These are phyloP conservation scores for Thereva nobilitata DNA, from an alignment of 2,888 invertebrate genomes.

Conservation along the genomic window DNA sequence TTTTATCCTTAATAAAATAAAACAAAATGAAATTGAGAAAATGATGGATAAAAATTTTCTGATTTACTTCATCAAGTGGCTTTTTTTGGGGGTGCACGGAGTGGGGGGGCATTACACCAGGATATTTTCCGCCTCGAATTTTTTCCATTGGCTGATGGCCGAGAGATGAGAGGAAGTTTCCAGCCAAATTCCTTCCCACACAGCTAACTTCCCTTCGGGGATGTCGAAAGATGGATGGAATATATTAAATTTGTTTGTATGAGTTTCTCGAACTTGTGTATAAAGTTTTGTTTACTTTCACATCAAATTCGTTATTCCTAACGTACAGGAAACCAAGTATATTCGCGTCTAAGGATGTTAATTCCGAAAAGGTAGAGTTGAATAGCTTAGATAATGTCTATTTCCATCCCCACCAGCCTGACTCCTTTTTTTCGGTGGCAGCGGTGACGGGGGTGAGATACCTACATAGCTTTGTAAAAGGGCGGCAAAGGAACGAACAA, in stretches of 20 bases:
- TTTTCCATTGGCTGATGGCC: too few relatives aligned
- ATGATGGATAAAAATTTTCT: constrained; percentile 35
- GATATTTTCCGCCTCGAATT: too few relatives aligned
- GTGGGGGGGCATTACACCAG: constrained; percentile 7
- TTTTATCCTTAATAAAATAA: constrained; percentile 35
- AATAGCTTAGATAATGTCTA: too few relatives aligned
- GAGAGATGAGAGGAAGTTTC: neutral
- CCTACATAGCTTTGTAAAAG: too few relatives aligned
- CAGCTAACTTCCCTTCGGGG: constrained; percentile 24
- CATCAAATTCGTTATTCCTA: constrained; percentile 28
- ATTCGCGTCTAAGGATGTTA: constrained; percentile 16
- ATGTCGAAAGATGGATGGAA: constrained; percentile 29
- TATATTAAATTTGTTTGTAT: constrained; percentile 32
- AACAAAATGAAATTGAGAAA: constrained; percentile 34
- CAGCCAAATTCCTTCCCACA: constrained; percentile 20
- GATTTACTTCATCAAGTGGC: constrained; percentile 30
- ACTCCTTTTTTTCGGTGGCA: too few relatives aligned
- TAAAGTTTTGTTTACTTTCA: constrained; percentile 34
- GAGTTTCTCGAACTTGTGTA: constrained; percentile 29
- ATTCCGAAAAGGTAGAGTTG: too few relatives aligned
- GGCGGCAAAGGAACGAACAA: too few relatives aligned
- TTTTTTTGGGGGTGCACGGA: constrained; percentile 4
- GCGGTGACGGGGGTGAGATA: too few relatives aligned
- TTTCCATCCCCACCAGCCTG: too few relatives aligned
- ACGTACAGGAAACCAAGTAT: constrained; percentile 21